phyloP scores from a whole-genome alignment of 2,797 vertebrate genomes.

The Xenopus petersii region DNA sequence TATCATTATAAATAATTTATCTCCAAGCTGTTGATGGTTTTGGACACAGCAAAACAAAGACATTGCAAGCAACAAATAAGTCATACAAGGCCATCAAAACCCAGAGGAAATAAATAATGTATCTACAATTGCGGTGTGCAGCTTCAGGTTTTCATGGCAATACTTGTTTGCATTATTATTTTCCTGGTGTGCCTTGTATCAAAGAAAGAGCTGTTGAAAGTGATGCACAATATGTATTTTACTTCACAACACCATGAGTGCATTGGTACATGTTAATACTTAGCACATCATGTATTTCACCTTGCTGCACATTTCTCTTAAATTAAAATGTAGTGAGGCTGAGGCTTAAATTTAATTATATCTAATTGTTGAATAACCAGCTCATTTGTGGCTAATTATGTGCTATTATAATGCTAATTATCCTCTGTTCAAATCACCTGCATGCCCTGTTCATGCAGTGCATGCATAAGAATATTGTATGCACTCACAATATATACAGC shows the following conservation, averaged over 20 bases:
- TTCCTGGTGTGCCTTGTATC: slow-evolving; percentile 45
- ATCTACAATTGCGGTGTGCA: slow-evolving; percentile 25
- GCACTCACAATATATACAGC: slow-evolving; percentile 3
- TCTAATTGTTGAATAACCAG: slow-evolving; percentile 43
- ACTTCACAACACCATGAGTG: background rate
- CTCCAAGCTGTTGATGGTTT: slow-evolving; percentile 26
- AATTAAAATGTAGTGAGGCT: slow-evolving; percentile 26
- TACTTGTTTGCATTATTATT: slow-evolving; percentile 31
- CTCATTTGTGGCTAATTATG: slow-evolving; percentile 43
- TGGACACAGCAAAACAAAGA: slow-evolving; percentile 31
- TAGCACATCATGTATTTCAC: slow-evolving; percentile 15
- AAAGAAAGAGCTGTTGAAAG: slow-evolving; percentile 38
- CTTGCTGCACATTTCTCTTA: background rate
- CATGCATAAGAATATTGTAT: slow-evolving; percentile 11
- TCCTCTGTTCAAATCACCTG: slow-evolving; percentile 26
- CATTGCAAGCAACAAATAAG: slow-evolving; percentile 16
- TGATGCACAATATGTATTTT: background rate
- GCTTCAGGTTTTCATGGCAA: slow-evolving; percentile 20
- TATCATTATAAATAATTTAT: slow-evolving; percentile 33
- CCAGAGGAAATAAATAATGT: slow-evolving; percentile 43
- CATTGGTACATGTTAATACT: background rate
- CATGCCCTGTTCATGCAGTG: background rate
- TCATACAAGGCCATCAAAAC: slow-evolving; percentile 32
- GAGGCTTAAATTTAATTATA: slow-evolving; percentile 28
- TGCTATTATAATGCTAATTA: slow-evolving; percentile 40